Percentiles rank a stretch among this genome's conserved stretches.
These are phyloP conservation scores for Dysdera silvatica DNA, from an alignment of 1,140 invertebrate genomes.

Conservation along the genomic window DNA sequence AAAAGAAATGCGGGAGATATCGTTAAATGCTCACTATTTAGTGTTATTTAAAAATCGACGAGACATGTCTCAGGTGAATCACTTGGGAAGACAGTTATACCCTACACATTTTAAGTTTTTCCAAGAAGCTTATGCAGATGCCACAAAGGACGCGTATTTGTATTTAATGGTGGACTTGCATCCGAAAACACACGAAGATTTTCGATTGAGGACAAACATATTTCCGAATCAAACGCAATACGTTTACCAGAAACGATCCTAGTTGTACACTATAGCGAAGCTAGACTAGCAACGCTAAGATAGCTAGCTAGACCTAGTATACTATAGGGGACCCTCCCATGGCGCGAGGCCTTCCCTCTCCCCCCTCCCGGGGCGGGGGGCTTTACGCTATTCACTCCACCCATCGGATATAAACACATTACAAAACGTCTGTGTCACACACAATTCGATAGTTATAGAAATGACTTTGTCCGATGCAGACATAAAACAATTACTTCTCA, in stretches of 20 bases:
- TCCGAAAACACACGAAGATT: background rate
- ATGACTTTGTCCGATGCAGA: background rate
- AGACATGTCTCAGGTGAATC: slow-evolving; percentile 41
- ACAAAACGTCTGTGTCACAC: background rate
- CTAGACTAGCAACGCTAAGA: background rate
- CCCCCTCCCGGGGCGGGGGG: background rate
- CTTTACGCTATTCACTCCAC: background rate
- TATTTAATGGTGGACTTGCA: slow-evolving; percentile 5
- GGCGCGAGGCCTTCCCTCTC: background rate
- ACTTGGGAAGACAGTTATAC: slow-evolving; percentile 38
- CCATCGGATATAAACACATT: background rate
- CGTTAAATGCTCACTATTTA: slow-evolving; percentile 41
- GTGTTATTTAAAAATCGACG: slow-evolving; percentile 44
- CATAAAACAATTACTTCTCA: background rate
- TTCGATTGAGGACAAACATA: background rate
- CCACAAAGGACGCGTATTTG: background rate
- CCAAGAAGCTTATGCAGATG: slow-evolving; percentile 38
- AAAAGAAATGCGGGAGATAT: slow-evolving; percentile 39
- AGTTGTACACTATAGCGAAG: background rate
- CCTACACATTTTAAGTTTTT: slow-evolving; percentile 41
- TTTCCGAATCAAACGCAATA: background rate
- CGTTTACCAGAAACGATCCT: background rate
- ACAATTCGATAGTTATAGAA: background rate
- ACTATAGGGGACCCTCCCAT: background rate
- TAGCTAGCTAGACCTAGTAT: background rate